Conservation (phyloP, 2,113 vertebrate species). For the Solea senegalensis region DNA sequence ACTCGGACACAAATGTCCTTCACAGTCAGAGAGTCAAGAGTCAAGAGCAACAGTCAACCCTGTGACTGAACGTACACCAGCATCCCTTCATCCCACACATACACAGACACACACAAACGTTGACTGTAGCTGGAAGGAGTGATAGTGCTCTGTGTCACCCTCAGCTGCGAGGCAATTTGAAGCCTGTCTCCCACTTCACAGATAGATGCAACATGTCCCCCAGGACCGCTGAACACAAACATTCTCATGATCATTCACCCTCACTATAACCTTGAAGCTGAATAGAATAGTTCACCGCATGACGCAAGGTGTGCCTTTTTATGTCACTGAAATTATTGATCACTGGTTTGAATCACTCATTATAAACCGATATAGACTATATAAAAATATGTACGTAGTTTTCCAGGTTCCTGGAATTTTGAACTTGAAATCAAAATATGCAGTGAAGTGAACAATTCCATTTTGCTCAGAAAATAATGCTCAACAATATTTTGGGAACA, state of each 20-base stretch:
- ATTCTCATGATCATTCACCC: constrained; percentile 46
- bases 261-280: constrained; percentile 53
- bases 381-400: no score
- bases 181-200: constrained; percentile 56
- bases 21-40: not conserved
- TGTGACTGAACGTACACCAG: constrained; percentile 37
- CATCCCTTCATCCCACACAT: constrained; percentile 28
- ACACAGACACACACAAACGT: constrained; percentile 31
- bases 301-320: constrained; percentile 16
- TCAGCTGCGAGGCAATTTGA: constrained; percentile 56
- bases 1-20: no score
- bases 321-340: not conserved
- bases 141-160: constrained; percentile 57
- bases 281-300: constrained; percentile 48
- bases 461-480: no score
- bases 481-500: no score
- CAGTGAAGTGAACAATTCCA: no score
- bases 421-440: no score
- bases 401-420: no score
- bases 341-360: no score
- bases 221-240: constrained; percentile 57
- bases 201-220: constrained; percentile 52
- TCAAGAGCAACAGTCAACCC: constrained; percentile 48
- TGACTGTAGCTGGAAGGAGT: constrained; percentile 50
- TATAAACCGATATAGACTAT: no score